Percentiles rank a stretch among this genome's conserved stretches.
These are phyloP conservation scores for Eueremaeus valkanovi DNA, from an alignment of 2,888 invertebrate species.

Conservation along the genomic window DNA sequence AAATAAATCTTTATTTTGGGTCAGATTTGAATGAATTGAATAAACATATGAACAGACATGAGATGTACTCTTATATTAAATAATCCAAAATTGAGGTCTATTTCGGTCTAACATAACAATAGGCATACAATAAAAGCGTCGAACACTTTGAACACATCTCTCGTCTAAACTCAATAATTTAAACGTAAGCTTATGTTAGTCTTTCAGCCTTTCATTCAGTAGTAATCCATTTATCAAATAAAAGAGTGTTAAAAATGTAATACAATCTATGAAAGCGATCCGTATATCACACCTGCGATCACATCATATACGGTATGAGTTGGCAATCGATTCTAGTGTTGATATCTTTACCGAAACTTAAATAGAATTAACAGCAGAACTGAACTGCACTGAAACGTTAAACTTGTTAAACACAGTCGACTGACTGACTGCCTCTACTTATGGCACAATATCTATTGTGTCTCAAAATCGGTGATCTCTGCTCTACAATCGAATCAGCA, in stretches of 20 bases:
- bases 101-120: no score
- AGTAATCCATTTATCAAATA: constrained; percentile 26
- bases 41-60: no score
- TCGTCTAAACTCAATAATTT: no score
- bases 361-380: constrained; percentile 1
- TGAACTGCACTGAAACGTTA: constrained; percentile 23
- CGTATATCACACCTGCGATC: constrained; percentile 27
- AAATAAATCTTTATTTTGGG: no score
- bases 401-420: constrained; percentile 9
- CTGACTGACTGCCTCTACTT: not conserved
- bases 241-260: constrained; percentile 13
- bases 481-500: not conserved
- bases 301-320: not conserved
- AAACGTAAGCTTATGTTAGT: no score
- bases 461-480: constrained; percentile 1
- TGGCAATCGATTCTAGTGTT: not conserved
- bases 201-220: no score
- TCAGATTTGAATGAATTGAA: no score
- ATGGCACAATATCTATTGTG: not conserved
- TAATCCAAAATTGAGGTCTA: no score
- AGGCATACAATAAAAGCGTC: no score
- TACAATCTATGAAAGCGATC: constrained; percentile 21
- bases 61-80: no score
- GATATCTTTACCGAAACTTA: not conserved
- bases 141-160: no score